Evolutionary conservation across 2,888 invertebrate genomes (phyloP).

Genomic region (Eupeodes luniger): DNA sequence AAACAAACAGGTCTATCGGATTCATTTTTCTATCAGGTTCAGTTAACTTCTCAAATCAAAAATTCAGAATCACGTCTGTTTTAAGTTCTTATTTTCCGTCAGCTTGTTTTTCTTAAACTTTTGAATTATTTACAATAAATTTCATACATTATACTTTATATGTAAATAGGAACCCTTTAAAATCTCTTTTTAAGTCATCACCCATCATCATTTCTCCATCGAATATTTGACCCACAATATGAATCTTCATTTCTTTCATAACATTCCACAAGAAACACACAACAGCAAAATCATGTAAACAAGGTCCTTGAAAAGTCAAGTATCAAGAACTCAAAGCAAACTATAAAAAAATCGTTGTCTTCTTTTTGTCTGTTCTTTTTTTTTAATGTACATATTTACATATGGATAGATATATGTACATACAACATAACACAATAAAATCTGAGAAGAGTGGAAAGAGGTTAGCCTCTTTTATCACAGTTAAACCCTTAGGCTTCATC

Average conservation of each 20-base stretch:
- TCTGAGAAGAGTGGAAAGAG: background rate
- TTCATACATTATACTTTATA: no score
- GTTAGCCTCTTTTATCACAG: conserved; percentile 30
- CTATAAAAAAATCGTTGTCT: background rate
- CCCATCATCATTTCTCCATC: background rate
- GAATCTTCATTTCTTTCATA: background rate
- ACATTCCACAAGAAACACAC: background rate
- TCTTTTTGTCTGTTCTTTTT: background rate
- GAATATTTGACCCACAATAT: conserved; percentile 10
- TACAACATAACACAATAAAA: conserved; percentile 25
- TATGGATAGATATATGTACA: background rate
- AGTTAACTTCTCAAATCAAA: no score
- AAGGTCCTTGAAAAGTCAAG: conserved; percentile 42
- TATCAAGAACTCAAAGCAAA: conserved; percentile 21
- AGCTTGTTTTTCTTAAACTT: no score
- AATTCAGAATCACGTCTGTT: no score
- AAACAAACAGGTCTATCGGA: no score
- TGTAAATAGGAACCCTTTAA: no score
- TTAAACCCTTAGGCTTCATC: conserved; percentile 36
- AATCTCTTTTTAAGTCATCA: background rate
- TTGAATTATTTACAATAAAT: no score
- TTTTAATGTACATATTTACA: background rate
- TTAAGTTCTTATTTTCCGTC: no score
- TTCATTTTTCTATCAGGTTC: no score
- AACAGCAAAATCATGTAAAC: conserved; percentile 33